phyloP scores from a whole-genome alignment of 2,888 invertebrate species.

The Scaeva pyrastri region DNA sequence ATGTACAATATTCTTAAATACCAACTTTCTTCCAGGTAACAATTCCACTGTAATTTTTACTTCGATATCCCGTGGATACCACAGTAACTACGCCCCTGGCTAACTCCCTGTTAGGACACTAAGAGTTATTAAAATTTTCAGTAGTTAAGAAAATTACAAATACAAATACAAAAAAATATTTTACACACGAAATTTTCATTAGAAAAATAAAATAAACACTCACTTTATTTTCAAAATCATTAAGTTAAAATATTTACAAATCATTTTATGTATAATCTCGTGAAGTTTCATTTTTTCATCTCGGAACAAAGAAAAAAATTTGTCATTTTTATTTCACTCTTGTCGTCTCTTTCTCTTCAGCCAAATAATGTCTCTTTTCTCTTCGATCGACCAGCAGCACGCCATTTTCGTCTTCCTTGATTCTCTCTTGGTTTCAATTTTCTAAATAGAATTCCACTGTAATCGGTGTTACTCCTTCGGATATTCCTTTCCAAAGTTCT shows the following conservation, averaged over 20 bases:
- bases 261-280: background rate
- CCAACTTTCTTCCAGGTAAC: too few species aligned
- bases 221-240: slow-evolving; percentile 21
- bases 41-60: too few species aligned
- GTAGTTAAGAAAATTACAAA: too few species aligned
- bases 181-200: background rate
- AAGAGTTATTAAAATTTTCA: too few species aligned
- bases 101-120: too few species aligned
- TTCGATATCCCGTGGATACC: too few species aligned
- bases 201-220: background rate
- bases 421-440: slow-evolving; percentile 55
- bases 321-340: too few species aligned
- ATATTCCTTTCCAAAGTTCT: slow-evolving; percentile 68
- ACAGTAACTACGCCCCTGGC: too few species aligned
- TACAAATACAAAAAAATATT: too few species aligned
- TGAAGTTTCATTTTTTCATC: background rate
- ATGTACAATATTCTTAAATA: too few species aligned
- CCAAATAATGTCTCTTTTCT: slow-evolving; percentile 42
- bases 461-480: slow-evolving; percentile 40
- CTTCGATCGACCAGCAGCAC: slow-evolving; percentile 31
- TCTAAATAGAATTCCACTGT: slow-evolving; percentile 63
- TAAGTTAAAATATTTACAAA: slow-evolving; percentile 34
- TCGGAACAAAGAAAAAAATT: too few species aligned
- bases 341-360: background rate
- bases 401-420: slow-evolving; percentile 59